These are phyloP conservation scores for Phrynocephalus forsythii DNA, from an alignment of 2,797 vertebrate species.

Conservation along the genomic window DNA sequence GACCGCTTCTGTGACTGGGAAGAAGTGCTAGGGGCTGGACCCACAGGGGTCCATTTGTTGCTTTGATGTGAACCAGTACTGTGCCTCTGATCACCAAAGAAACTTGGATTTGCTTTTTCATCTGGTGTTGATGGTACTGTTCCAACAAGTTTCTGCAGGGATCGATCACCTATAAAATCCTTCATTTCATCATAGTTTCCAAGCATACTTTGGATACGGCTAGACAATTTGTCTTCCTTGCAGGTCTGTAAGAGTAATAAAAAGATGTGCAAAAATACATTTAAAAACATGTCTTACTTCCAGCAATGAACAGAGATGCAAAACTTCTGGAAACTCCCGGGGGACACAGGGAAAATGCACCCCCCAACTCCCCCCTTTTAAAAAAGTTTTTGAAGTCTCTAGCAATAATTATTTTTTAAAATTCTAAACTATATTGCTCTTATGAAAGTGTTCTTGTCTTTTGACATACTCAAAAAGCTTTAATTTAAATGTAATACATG, in stretches of 20 bases:
- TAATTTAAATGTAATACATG: not conserved
- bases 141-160: conserved; percentile 88
- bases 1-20: conserved; percentile 92
- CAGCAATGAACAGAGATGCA: not conserved
- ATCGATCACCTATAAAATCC: conserved; percentile 93
- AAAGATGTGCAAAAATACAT: conserved; percentile 16
- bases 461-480: not conserved
- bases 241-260: conserved; percentile 84
- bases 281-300: conserved; percentile 43
- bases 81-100: conserved; percentile 89
- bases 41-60: conserved; percentile 98
- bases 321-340: too few relatives aligned
- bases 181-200: conserved; percentile 99
- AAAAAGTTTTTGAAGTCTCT: too few relatives aligned
- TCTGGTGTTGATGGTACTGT: conserved; percentile 86
- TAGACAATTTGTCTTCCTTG: conserved; percentile 98
- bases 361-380: too few relatives aligned
- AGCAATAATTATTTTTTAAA: not conserved
- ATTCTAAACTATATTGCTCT: not conserved
- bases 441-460: not conserved
- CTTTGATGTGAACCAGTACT: conserved; percentile 85
- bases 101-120: conserved; percentile 87
- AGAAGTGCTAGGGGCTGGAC: conserved; percentile 88
- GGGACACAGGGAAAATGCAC: too few relatives aligned
- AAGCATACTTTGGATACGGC: conserved; percentile 98